Percentiles rank a stretch among this genome's conserved stretches.
These are phyloP conservation scores for Chrysomallon squamiferum DNA, from an alignment of 1,140 invertebrate species.

Conservation along the genomic window DNA sequence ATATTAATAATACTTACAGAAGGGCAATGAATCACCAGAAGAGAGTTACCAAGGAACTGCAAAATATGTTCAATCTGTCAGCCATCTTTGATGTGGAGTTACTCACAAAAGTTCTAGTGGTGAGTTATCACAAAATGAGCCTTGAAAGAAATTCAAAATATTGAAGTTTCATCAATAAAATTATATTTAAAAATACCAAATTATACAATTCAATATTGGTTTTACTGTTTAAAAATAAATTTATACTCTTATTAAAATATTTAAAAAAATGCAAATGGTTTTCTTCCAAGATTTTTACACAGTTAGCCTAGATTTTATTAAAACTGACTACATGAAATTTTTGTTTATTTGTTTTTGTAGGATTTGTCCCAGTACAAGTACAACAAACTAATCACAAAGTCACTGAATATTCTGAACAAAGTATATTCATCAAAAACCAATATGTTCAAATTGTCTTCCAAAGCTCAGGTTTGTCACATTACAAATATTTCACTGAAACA, in stretches of 20 bases:
- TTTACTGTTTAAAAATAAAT: too few relatives aligned
- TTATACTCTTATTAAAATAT: too few relatives aligned
- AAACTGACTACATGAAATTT: too few relatives aligned
- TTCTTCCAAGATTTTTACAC: too few relatives aligned
- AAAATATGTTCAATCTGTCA: slow-evolving; percentile 56
- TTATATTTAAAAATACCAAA: too few relatives aligned
- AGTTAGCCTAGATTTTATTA: too few relatives aligned
- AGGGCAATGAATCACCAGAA: slow-evolving; percentile 45
- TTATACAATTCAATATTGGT: too few relatives aligned
- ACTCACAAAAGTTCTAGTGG: slow-evolving; percentile 54
- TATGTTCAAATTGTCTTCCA: slow-evolving; percentile 59
- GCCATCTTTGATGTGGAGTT: slow-evolving; percentile 58
- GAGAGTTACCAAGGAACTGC: slow-evolving; percentile 50
- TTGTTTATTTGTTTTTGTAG: slow-evolving; percentile 31
- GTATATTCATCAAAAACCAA: slow-evolving; percentile 60
- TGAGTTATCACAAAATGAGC: slow-evolving; percentile 19
- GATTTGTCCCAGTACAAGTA: slow-evolving; percentile 59
- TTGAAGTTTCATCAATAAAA: too few relatives aligned
- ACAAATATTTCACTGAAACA: not conserved
- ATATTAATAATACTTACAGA: slow-evolving; percentile 54
- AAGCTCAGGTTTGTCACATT: slow-evolving; percentile 55
- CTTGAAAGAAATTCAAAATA: not conserved
- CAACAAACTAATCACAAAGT: slow-evolving; percentile 58
- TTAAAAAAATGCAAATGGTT: too few relatives aligned
- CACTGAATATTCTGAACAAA: slow-evolving; percentile 59